A percentile compares a stretch with the other conserved stretches of the same genome.
These are phyloP conservation scores for Diplodus puntazzo DNA, from an alignment of 2,797 vertebrate genomes.

Conservation along the genomic window DNA sequence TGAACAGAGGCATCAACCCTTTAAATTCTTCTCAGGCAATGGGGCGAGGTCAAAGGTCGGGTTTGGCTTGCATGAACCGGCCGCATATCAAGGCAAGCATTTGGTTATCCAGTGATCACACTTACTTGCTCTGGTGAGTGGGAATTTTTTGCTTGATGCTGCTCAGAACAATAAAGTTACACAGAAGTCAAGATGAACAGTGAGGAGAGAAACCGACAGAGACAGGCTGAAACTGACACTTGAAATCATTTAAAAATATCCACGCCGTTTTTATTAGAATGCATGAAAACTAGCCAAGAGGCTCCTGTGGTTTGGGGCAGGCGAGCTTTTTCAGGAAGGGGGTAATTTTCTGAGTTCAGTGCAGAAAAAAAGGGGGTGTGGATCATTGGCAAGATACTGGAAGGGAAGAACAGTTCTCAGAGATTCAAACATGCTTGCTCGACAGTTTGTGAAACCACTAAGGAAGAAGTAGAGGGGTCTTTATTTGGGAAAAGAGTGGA, in stretches of 20 bases:
- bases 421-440: constrained; percentile 68
- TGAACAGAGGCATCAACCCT: constrained; percentile 74
- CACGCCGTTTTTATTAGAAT: constrained; percentile 22
- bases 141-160: constrained; percentile 99
- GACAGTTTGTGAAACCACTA: constrained; percentile 20
- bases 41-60: constrained; percentile 87
- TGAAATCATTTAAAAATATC: constrained; percentile 23
- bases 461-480: constrained; percentile 20
- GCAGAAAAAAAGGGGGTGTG: constrained; percentile 45
- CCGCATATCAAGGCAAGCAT: constrained; percentile 87
- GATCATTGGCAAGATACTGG: constrained; percentile 40
- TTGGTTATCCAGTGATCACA: constrained; percentile 87
- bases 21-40: constrained; percentile 88
- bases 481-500: constrained; percentile 1
- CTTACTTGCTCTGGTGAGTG: constrained; percentile 97
- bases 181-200: constrained; percentile 88
- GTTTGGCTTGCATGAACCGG: constrained; percentile 90
- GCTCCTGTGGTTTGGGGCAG: constrained; percentile 37
- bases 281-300: constrained; percentile 35
- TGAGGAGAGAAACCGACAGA: constrained; percentile 75
- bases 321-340: constrained; percentile 44
- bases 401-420: constrained; percentile 35
- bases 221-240: constrained; percentile 43
- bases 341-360: constrained; percentile 42
- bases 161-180: constrained; percentile 86